Conservation (phyloP, 2,888 invertebrate species). For the Monoplex corrugatus region DNA sequence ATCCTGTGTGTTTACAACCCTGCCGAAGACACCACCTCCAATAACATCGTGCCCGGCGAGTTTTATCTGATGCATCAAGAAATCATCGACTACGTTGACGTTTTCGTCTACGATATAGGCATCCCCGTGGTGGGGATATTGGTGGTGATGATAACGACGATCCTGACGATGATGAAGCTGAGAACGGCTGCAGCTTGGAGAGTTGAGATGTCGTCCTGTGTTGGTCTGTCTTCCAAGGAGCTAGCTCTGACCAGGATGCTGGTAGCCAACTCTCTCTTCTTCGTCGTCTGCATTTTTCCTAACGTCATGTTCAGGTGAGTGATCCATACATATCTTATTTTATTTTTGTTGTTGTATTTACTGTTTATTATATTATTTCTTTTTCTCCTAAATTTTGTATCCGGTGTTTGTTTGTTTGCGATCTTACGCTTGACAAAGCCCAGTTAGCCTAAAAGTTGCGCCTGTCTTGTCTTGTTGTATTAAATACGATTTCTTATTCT, state of each 20-base stretch:
- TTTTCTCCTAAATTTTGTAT: too few relatives aligned
- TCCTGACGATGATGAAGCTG: not conserved
- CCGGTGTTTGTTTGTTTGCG: too few relatives aligned
- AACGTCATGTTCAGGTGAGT: not conserved
- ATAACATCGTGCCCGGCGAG: not conserved
- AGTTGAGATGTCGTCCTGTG: not conserved
- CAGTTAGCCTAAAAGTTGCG: too few relatives aligned
- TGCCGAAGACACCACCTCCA: not conserved
- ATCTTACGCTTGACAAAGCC: too few relatives aligned
- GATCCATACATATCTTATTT: too few relatives aligned
- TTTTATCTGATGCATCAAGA: not conserved
- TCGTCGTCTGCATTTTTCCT: not conserved
- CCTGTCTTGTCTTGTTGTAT: too few relatives aligned
- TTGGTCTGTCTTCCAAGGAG: not conserved
- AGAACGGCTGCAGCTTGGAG: not conserved
- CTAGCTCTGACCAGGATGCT: not conserved
- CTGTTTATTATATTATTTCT: not conserved
- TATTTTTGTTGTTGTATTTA: not conserved
- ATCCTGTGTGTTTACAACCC: not conserved
- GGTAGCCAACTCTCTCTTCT: not conserved
- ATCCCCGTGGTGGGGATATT: not conserved
- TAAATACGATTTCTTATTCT: too few relatives aligned
- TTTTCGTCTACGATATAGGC: not conserved
- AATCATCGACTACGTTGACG: not conserved
- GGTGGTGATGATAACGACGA: conserved; percentile 4